These are phyloP conservation scores for Odontamblyopus lacepedii DNA, from an alignment of 2,797 vertebrate genomes.

Conservation along the genomic window DNA sequence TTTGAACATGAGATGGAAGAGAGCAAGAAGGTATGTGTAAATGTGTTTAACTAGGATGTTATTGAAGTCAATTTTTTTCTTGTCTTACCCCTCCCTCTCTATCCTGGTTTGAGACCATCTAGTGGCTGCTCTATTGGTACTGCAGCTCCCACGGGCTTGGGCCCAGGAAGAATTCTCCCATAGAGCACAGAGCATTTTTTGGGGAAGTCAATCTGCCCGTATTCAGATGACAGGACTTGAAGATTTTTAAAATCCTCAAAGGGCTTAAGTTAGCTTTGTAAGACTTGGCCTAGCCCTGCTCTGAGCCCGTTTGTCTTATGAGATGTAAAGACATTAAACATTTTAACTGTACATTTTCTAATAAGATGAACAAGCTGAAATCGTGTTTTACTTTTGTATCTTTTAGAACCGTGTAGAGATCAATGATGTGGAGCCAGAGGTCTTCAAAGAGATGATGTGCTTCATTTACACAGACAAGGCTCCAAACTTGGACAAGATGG, in stretches of 20 bases:
- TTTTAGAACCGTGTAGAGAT: constrained; percentile 96
- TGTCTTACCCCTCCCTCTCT: too few relatives aligned
- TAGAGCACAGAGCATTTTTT: too few relatives aligned
- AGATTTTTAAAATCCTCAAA: too few relatives aligned
- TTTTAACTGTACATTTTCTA: neutral
- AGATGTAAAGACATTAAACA: neutral
- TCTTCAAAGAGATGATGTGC: constrained; percentile 99
- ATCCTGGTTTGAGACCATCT: too few relatives aligned
- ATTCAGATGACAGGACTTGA: too few relatives aligned
- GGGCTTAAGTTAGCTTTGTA: too few relatives aligned
- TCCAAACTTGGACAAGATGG: constrained; percentile 98
- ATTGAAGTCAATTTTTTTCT: neutral
- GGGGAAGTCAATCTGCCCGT: too few relatives aligned
- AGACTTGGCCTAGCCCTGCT: too few relatives aligned
- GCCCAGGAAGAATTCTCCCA: too few relatives aligned
- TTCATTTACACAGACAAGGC: constrained; percentile 98
- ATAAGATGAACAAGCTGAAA: neutral
- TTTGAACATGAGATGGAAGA: constrained; percentile 99
- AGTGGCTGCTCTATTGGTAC: too few relatives aligned
- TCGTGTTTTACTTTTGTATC: neutral
- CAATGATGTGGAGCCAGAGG: constrained; percentile 97
- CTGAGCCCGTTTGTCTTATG: neutral
- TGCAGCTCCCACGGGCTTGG: too few relatives aligned
- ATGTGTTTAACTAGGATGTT: neutral
- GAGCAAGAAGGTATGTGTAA: constrained; percentile 89